Conservation (phyloP, 2,113 vertebrate species). For the Nanger granti region DNA sequence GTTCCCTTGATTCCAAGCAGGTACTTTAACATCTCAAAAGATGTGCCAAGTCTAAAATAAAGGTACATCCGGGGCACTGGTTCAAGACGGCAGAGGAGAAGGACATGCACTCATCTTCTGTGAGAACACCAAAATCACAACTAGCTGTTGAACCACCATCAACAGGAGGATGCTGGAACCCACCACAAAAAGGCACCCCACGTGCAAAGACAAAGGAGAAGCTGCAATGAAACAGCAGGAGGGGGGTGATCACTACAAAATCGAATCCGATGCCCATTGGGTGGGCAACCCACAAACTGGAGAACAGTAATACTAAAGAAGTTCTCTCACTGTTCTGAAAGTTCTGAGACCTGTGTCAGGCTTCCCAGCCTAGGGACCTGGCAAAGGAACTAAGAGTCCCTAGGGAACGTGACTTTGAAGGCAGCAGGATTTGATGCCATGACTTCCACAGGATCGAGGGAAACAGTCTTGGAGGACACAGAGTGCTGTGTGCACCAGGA, state of each 20-base stretch:
- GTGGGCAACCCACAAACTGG: neutral
- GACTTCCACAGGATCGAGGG: neutral
- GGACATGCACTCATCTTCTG: neutral
- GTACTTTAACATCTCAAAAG: neutral
- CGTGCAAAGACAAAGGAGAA: neutral
- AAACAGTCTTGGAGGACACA: neutral
- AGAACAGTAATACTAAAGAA: neutral
- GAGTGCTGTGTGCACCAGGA: neutral
- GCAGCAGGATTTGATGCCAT: neutral
- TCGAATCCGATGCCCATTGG: accelerated
- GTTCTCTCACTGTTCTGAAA: neutral
- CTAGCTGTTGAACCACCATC: neutral
- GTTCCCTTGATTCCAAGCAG: neutral
- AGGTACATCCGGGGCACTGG: neutral
- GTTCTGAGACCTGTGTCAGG: neutral
- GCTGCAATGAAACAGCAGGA: neutral
- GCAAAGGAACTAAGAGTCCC: neutral
- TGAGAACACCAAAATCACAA: neutral
- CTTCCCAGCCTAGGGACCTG: neutral
- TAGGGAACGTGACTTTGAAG: neutral
- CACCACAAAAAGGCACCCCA: neutral
- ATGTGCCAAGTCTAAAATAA: neutral
- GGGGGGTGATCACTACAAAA: neutral
- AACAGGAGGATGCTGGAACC: neutral
- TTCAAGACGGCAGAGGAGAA: neutral